Percentiles rank a stretch among this genome's conserved stretches.
Conservation (phyloP, 64 coral and sea anemone species). For the Pocillopora damicornis region DNA sequence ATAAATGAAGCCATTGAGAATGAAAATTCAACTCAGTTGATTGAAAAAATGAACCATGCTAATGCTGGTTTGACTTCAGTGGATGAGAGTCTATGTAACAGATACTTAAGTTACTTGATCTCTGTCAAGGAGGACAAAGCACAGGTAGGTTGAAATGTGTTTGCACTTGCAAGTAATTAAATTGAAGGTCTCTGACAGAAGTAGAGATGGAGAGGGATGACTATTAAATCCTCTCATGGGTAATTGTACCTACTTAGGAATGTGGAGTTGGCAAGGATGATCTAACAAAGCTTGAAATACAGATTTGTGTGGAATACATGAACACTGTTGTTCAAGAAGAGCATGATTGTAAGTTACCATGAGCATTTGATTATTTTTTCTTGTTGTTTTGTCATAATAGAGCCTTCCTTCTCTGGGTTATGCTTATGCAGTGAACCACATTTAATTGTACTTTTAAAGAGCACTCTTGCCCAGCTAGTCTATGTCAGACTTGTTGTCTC, state of each 20-base stretch:
- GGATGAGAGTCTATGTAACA: constrained; percentile 65
- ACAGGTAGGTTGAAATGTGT: constrained; percentile 48
- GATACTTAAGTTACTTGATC: constrained; percentile 87
- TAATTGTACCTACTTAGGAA: constrained; percentile 41
- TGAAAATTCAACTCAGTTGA: constrained; percentile 68
- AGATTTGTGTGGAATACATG: constrained; percentile 92
- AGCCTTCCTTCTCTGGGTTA: not conserved
- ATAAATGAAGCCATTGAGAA: constrained; percentile 97
- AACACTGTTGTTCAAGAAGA: constrained; percentile 90
- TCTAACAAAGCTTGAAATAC: constrained; percentile 85
- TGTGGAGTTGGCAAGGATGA: constrained; percentile 92
- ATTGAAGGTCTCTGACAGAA: not conserved
- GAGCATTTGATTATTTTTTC: too few relatives aligned
- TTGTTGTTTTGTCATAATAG: not conserved
- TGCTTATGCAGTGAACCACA: not conserved
- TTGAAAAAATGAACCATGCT: constrained; percentile 53
- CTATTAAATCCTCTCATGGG: too few relatives aligned
- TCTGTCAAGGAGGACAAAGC: constrained; percentile 96
- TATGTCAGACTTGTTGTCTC: too few relatives aligned
- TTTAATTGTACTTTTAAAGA: too few relatives aligned
- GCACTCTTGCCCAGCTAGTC: too few relatives aligned
- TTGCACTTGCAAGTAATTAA: too few relatives aligned
- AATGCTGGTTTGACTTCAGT: constrained; percentile 52
- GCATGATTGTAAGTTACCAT: constrained; percentile 78
- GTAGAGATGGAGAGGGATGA: too few relatives aligned